Evolutionary conservation across 2,888 invertebrate genomes (phyloP).

Genomic region (Drosophila buzzatii): DNA sequence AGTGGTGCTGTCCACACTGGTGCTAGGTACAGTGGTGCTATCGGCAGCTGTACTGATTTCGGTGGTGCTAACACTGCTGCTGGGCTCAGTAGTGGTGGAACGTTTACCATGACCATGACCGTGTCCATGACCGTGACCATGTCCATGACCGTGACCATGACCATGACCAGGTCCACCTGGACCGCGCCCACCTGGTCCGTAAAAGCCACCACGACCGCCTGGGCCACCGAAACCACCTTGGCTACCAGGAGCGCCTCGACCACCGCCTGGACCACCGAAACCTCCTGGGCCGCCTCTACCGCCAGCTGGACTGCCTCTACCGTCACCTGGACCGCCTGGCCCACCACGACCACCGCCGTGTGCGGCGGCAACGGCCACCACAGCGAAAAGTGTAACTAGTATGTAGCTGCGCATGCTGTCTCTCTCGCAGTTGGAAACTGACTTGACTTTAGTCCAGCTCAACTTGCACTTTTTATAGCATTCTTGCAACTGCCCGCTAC

Average conservation of each 20-base stretch:
- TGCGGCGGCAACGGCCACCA: conserved; percentile 36
- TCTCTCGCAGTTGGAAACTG: conserved; percentile 24
- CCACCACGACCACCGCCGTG: conserved; percentile 24
- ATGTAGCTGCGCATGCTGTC: conserved; percentile 51
- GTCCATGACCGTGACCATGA: too few relatives aligned
- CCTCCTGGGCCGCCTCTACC: not conserved
- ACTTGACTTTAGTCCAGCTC: not conserved
- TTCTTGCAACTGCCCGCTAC: not conserved
- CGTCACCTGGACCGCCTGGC: conserved; percentile 1
- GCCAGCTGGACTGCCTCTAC: conserved; percentile 9
- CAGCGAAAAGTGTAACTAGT: conserved; percentile 34
- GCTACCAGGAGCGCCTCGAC: not conserved
- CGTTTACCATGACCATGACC: conserved; percentile 1
- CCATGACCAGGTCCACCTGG: not conserved
- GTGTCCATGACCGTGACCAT: not conserved
- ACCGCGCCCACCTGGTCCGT: conserved; percentile 1
- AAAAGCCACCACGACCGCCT: conserved; percentile 13
- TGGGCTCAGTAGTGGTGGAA: conserved; percentile 12
- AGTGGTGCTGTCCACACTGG: not conserved
- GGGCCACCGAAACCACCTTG: conserved; percentile 16
- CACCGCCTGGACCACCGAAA: conserved; percentile 4
- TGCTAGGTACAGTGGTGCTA: conserved; percentile 5
- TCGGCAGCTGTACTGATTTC: conserved; percentile 1
- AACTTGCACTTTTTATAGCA: conserved; percentile 38
- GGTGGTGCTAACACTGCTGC: conserved; percentile 11